Evolutionary conservation across 2,113 vertebrate species (phyloP).

Genomic region (Pipra filicauda): DNA sequence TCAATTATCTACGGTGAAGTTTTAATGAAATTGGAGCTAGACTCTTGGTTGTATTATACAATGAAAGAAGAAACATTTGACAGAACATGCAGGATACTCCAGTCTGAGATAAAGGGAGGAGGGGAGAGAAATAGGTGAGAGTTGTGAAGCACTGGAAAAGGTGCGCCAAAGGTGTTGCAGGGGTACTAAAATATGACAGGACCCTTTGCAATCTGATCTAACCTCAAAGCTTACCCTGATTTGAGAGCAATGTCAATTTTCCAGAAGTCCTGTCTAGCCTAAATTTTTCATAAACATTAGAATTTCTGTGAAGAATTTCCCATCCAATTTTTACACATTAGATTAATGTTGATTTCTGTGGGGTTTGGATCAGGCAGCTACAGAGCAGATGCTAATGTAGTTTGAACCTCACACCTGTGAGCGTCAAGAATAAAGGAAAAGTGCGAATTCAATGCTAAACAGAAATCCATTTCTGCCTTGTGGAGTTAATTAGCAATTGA

Average conservation of each 20-base stretch:
- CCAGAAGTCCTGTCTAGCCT: not conserved
- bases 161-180: not conserved
- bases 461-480: conserved; percentile 67
- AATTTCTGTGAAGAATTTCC: not conserved
- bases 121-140: rapidly evolving
- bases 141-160: not conserved
- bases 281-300: not conserved
- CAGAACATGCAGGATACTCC: not conserved
- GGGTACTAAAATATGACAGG: not conserved
- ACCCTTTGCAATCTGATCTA: not conserved
- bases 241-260: not conserved
- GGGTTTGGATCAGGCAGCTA: not conserved
- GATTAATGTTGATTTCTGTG: not conserved
- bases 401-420: conserved; percentile 44
- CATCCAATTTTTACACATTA: not conserved
- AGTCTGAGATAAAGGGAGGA: not conserved
- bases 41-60: not conserved
- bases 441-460: conserved; percentile 61
- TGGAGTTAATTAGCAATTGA: conserved; percentile 76
- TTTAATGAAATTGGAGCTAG: not conserved
- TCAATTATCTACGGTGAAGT: not conserved
- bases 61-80: not conserved
- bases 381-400: not conserved
- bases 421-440: conserved; percentile 47
- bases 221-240: not conserved